A percentile compares a stretch with the other conserved stretches of the same genome.
These are phyloP conservation scores for Rhopalosiphum nymphaeae DNA, from an alignment of 2,888 invertebrate species.

Conservation along the genomic window DNA sequence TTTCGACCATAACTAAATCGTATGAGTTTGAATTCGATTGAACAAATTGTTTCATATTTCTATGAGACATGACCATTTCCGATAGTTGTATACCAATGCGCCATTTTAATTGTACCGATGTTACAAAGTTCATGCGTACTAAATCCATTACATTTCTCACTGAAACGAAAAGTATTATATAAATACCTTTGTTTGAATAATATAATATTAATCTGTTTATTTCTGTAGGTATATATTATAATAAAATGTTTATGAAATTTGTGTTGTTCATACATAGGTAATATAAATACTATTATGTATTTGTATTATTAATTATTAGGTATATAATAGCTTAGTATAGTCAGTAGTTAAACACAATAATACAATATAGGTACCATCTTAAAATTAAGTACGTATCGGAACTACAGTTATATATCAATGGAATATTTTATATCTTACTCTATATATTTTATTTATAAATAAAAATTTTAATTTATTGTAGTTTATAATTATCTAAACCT, in stretches of 20 bases:
- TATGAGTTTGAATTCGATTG: slow-evolving; percentile 69
- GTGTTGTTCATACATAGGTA: neutral
- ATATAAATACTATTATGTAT: too few species aligned
- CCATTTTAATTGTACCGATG: slow-evolving; percentile 26
- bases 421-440: too few species aligned
- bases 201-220: neutral
- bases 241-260: neutral
- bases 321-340: too few species aligned
- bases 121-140: slow-evolving; percentile 4
- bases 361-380: too few species aligned
- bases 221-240: neutral
- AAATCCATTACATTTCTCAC: slow-evolving; percentile 37
- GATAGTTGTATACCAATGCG: neutral
- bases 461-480: too few species aligned
- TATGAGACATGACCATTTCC: neutral
- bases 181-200: neutral
- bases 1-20: slow-evolving; percentile 79
- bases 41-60: slow-evolving; percentile 13
- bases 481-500: too few species aligned
- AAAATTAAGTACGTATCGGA: too few species aligned
- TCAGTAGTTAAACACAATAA: too few species aligned
- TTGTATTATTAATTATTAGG: too few species aligned
- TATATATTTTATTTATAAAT: too few species aligned
- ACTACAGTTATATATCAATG: too few species aligned
- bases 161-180: neutral